Evolutionary conservation across 2,113 vertebrate species (phyloP), one percentile per base, ranked within the genome.

Genomic region (Pelecanoides urinatrix): DNA sequence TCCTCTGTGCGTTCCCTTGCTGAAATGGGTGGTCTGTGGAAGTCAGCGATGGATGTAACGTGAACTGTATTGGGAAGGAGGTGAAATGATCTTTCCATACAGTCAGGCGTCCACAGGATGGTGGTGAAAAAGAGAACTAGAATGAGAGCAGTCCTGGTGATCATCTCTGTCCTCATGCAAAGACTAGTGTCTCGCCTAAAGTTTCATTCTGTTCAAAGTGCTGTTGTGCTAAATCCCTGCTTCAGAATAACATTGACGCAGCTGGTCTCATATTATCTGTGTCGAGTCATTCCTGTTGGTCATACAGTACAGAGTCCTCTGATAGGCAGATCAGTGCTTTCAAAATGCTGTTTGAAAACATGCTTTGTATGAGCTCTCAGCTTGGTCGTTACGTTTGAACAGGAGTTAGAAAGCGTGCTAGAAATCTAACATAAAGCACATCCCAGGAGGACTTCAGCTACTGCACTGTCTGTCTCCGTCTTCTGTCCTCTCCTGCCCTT

Each of bases 391-490:
- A 25, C 2, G 3, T 72, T 53, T 34, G 34, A 27, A 25, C 11
- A 9, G 78, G 58, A 73, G 12, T 56, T 74, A 29, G 23, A 75
- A 59, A 88, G 18, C 1, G 1, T 70, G 10, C n/a, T 32, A 9
- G 59, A 80, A 58, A 44, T 30, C 50, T 63, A 16, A 16, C 23
- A 83, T 53, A 14, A 26, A 73, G 72, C 47, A 67, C 7, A 45
- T 42, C 47, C 38, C 32, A 16, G 72, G 68, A 56, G 23, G 9
- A 23, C 14, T 62, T 71, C 36, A 70, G 55, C 68, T 80, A 4
- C 75, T 42, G 42, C 11, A 2, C 23, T 1, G 2, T 16, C 71
- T 59, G 15, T 32, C 65, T 67, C 8, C 0, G 0, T 49, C 42
- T 63, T 30, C 74, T 91, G 75, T 92, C 72, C 94, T 92, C 55